Conservation (phyloP, 2,888 invertebrate species). For the Drosophila quinaria region DNA sequence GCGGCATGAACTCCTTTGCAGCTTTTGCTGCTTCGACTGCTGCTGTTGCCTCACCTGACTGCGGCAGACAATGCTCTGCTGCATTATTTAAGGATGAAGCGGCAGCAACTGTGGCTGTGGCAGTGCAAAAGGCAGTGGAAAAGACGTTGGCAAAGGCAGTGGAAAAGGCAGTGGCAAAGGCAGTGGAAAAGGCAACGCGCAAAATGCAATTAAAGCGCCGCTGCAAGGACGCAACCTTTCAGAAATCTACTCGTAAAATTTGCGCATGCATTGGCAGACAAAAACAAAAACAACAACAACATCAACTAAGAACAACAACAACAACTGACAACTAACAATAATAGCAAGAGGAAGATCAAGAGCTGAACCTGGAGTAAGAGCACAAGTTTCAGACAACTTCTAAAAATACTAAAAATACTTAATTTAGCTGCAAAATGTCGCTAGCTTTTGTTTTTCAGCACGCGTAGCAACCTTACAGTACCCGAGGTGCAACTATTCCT, state of each 20-base stretch:
- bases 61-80: slow-evolving; percentile 74
- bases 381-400: slow-evolving; percentile 64
- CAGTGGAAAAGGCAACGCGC: slow-evolving; percentile 40
- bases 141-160: neutral
- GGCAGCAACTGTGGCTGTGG: slow-evolving; percentile 13
- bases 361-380: slow-evolving; percentile 10
- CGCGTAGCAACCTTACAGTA: slow-evolving; percentile 52
- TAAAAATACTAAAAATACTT: slow-evolving; percentile 80
- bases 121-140: slow-evolving; percentile 12
- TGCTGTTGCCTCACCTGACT: slow-evolving; percentile 53
- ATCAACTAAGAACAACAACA: slow-evolving; percentile 8
- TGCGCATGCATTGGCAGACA: slow-evolving; percentile 73
- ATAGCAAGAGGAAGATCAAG: slow-evolving; percentile 1
- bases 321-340: slow-evolving; percentile 13
- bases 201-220: slow-evolving; percentile 79
- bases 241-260: slow-evolving; percentile 75
- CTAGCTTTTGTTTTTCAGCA: slow-evolving; percentile 71
- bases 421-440: slow-evolving; percentile 80
- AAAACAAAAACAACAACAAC: slow-evolving; percentile 48
- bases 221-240: slow-evolving; percentile 66
- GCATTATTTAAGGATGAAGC: slow-evolving; percentile 74
- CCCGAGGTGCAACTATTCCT: slow-evolving; percentile 14
- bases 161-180: slow-evolving; percentile 13
- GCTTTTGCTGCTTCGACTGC: slow-evolving; percentile 6
- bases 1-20: slow-evolving; percentile 38